Percentiles rank a stretch among this genome's conserved stretches.
These are phyloP conservation scores for Tenthredo mesomela DNA, from an alignment of 2,888 invertebrate genomes.

Conservation along the genomic window DNA sequence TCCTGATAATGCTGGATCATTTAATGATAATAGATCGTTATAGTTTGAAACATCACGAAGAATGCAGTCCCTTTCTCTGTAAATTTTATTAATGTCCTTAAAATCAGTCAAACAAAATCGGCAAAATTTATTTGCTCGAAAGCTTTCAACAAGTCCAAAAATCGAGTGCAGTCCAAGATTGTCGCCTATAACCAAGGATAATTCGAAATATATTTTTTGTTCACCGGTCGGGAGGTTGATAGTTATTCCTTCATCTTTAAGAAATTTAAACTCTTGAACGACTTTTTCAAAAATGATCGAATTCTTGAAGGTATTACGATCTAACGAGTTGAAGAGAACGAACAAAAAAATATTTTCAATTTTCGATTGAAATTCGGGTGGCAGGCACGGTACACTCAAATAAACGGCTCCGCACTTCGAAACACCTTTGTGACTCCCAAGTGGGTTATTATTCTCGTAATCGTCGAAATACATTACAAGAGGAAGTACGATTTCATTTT, in stretches of 20 bases:
- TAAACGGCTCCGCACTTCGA: slow-evolving; percentile 12
- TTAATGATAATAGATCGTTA: too few species aligned
- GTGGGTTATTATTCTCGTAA: background rate
- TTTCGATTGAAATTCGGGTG: slow-evolving; percentile 1
- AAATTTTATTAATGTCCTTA: background rate
- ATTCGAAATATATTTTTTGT: slow-evolving; percentile 42
- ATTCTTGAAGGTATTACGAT: slow-evolving; percentile 4
- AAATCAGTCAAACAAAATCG: slow-evolving; percentile 15
- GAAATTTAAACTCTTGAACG: background rate
- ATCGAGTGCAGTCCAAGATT: background rate
- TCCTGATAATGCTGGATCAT: too few species aligned
- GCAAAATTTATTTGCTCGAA: slow-evolving; percentile 4
- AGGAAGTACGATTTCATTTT: background rate
- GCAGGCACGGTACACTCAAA: background rate
- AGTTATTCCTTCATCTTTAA: background rate
- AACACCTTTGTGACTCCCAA: background rate
- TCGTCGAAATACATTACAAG: slow-evolving; percentile 7
- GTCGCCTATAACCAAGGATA: slow-evolving; percentile 28
- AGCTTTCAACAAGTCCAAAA: slow-evolving; percentile 7
- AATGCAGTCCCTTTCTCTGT: background rate
- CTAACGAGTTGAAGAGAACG: background rate
- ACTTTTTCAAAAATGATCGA: slow-evolving; percentile 5
- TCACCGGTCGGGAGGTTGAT: slow-evolving; percentile 15
- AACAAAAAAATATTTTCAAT: slow-evolving; percentile 14
- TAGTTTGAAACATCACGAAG: background rate